A percentile compares a stretch with the other conserved stretches of the same genome.
These are phyloP conservation scores for Coenonympha glycerion DNA, from an alignment of 2,888 invertebrate species.

Conservation along the genomic window DNA sequence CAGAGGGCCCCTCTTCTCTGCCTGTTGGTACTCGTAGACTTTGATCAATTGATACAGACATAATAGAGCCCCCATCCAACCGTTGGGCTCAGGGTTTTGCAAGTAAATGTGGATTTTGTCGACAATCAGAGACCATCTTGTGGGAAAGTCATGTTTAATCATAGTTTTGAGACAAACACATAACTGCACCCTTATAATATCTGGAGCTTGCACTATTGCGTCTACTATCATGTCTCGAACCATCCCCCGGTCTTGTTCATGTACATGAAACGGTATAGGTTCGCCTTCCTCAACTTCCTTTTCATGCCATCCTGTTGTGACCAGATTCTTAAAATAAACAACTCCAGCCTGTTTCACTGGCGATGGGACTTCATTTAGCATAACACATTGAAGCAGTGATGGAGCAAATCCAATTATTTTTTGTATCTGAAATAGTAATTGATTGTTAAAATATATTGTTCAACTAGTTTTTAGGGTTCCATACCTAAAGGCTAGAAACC, in stretches of 20 bases:
- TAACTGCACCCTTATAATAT: conserved; percentile 91
- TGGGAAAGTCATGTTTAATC: conserved; percentile 96
- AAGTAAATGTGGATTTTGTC: conserved; percentile 96
- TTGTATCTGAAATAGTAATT: conserved; percentile 62
- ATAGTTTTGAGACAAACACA: conserved; percentile 95
- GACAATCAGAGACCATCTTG: conserved; percentile 95
- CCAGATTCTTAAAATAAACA: conserved; percentile 96
- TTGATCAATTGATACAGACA: conserved; percentile 96
- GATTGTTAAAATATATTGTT: too few species aligned
- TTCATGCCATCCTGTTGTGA: conserved; percentile 92
- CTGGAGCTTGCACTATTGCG: conserved; percentile 94
- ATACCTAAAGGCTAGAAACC: too few species aligned
- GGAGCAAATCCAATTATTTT: conserved; percentile 97
- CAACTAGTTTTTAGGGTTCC: too few species aligned
- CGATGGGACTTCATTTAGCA: conserved; percentile 91
- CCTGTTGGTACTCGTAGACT: conserved; percentile 91
- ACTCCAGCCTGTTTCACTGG: conserved; percentile 97
- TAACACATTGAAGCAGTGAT: conserved; percentile 92
- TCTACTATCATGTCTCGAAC: conserved; percentile 96
- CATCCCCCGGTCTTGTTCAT: conserved; percentile 96
- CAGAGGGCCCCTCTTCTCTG: conserved; percentile 90
- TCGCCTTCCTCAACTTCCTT: conserved; percentile 84
- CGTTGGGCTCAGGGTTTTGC: conserved; percentile 89
- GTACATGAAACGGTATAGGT: conserved; percentile 88
- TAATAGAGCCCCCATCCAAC: conserved; percentile 93